Evolutionary conservation across 2,888 invertebrate genomes (phyloP).

Genomic region (Alentia gelatinosa): DNA sequence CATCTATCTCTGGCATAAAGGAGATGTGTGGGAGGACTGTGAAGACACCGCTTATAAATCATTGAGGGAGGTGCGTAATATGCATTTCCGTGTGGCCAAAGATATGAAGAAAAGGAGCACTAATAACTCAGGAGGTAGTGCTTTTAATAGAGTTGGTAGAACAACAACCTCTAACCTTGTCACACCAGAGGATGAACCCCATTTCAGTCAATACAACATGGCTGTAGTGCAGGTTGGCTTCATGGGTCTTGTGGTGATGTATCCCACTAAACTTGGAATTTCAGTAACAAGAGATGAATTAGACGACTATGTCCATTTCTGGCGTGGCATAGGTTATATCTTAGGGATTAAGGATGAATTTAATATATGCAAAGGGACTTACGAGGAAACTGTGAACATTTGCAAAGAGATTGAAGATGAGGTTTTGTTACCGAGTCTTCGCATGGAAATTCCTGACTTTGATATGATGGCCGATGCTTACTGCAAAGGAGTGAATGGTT

Average conservation of each 20-base stretch:
- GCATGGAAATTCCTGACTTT: constrained; percentile 71
- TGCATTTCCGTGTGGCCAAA: constrained; percentile 83
- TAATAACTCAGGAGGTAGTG: constrained; percentile 68
- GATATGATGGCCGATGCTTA: constrained; percentile 72
- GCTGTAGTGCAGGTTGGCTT: constrained; percentile 93
- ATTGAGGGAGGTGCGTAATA: constrained; percentile 80
- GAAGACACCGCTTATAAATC: constrained; percentile 81
- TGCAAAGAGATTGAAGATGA: constrained; percentile 72
- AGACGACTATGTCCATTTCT: constrained; percentile 90
- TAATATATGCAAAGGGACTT: constrained; percentile 72
- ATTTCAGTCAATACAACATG: constrained; percentile 90
- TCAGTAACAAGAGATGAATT: constrained; percentile 85
- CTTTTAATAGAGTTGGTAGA: neutral
- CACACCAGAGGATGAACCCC: too few species aligned
- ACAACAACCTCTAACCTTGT: too few species aligned
- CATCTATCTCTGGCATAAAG: constrained; percentile 89
- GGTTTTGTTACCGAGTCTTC: constrained; percentile 68
- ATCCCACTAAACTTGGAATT: constrained; percentile 85
- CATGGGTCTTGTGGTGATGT: constrained; percentile 87
- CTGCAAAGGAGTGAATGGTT: constrained; percentile 67
- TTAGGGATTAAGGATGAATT: constrained; percentile 89
- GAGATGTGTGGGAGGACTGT: constrained; percentile 84
- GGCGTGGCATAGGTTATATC: constrained; percentile 90
- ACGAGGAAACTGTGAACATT: constrained; percentile 65
- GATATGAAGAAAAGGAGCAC: constrained; percentile 69